A percentile compares a stretch with the other conserved stretches of the same genome.
phyloP scores from a whole-genome alignment of 2,797 vertebrate species.

The Myripristis murdjan region DNA sequence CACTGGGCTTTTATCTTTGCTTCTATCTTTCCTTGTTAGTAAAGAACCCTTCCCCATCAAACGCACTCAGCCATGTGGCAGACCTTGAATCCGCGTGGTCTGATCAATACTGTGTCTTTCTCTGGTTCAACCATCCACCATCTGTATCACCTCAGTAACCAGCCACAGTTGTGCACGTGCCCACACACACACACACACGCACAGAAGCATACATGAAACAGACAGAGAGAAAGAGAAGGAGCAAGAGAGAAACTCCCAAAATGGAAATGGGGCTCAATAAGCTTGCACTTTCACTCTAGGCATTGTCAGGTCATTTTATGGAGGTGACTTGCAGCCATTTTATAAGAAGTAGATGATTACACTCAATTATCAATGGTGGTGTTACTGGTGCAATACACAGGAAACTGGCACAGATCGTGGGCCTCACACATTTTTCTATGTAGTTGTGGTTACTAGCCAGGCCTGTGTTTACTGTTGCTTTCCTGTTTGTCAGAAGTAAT shows the following conservation, averaged over 20 bases:
- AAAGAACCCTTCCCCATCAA: conserved; percentile 27
- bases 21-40: conserved; percentile 17
- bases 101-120: conserved; percentile 40
- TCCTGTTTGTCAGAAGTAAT: conserved; percentile 45
- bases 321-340: neutral
- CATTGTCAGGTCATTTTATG: conserved; percentile 21
- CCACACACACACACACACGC: neutral
- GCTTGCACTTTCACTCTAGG: conserved; percentile 1
- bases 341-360: conserved; percentile 5
- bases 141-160: conserved; percentile 19
- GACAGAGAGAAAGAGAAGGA: too few species aligned
- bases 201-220: conserved; percentile 1
- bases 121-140: conserved; percentile 16
- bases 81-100: conserved; percentile 37
- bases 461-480: conserved; percentile 25
- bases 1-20: conserved; percentile 45
- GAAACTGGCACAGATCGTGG: conserved; percentile 16
- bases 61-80: conserved; percentile 37
- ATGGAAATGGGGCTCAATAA: neutral
- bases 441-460: conserved; percentile 35
- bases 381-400: conserved; percentile 4
- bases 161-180: conserved; percentile 8
- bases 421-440: conserved; percentile 13
- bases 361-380: conserved; percentile 1
- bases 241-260: too few species aligned